These are phyloP conservation scores for Cephus sareptanus DNA, from an alignment of 2,888 invertebrate species.

Conservation along the genomic window DNA sequence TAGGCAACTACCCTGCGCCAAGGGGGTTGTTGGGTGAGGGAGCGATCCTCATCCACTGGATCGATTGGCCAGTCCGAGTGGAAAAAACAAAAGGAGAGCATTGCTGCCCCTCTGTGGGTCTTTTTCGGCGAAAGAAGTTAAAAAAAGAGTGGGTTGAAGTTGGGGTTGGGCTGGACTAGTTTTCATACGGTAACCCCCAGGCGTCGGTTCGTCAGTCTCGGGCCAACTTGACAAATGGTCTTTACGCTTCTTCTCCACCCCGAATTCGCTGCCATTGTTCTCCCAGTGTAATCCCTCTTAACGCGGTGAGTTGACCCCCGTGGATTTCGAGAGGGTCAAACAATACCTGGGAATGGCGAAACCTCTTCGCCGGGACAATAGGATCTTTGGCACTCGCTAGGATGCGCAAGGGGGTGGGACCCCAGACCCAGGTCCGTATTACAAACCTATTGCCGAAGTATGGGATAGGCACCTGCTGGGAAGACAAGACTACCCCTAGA, in stretches of 20 bases:
- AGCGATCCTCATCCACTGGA: not conserved
- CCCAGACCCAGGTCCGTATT: constrained; percentile 30
- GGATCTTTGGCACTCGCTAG: constrained; percentile 22
- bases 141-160: not conserved
- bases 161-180: not conserved
- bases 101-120: not conserved
- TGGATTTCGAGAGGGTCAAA: constrained; percentile 28
- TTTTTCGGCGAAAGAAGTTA: not conserved
- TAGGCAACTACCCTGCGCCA: too few species aligned
- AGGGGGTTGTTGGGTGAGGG: too few species aligned
- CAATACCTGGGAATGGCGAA: constrained; percentile 33
- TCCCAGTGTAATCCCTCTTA: constrained; percentile 34
- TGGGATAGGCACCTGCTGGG: constrained; percentile 42
- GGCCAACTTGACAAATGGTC: constrained; percentile 7
- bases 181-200: not conserved
- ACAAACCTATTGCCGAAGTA: constrained; percentile 42
- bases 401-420: constrained; percentile 11
- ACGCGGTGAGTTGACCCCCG: constrained; percentile 24
- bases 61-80: not conserved
- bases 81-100: not conserved
- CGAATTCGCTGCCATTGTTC: constrained; percentile 39
- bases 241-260: constrained; percentile 9
- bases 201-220: not conserved
- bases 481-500: constrained; percentile 29
- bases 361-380: constrained; percentile 49